Percentiles rank a stretch among this genome's conserved stretches.
phyloP scores from a whole-genome alignment of 2,797 vertebrate genomes.

The Gallinago stenura region DNA sequence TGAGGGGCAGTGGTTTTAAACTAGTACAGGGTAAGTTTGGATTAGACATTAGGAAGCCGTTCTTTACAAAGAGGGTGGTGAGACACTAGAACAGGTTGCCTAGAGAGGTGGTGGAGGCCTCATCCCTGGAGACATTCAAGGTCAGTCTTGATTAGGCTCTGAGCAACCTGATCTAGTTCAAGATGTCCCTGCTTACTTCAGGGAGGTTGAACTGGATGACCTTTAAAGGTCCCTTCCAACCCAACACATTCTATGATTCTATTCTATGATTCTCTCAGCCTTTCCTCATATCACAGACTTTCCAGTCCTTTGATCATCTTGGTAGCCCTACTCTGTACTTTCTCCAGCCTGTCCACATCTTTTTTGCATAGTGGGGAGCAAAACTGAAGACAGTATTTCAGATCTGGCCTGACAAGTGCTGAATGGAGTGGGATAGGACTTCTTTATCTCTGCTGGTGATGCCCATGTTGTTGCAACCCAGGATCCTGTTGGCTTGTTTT shows the following conservation, averaged over 20 bases:
- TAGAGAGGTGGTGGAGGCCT: too few species aligned
- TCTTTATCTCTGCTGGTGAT: not conserved
- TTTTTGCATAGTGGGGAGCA: not conserved
- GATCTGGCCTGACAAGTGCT: not conserved
- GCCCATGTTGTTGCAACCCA: not conserved
- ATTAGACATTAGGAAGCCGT: too few species aligned
- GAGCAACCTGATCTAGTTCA: too few species aligned
- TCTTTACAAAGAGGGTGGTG: too few species aligned
- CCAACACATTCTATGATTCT: not conserved
- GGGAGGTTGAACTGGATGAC: too few species aligned
- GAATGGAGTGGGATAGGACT: not conserved
- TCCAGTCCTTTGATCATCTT: not conserved
- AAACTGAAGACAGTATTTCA: not conserved
- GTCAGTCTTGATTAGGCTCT: too few species aligned
- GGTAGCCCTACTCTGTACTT: not conserved
- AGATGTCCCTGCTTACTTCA: too few species aligned
- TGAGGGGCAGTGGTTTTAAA: too few species aligned
- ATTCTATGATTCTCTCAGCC: not conserved
- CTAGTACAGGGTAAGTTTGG: too few species aligned
- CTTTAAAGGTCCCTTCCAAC: too few species aligned
- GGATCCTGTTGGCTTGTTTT: not conserved
- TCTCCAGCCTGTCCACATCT: not conserved
- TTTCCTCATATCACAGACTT: not conserved
- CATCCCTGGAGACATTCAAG: too few species aligned
- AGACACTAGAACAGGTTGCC: too few species aligned